phyloP scores from a whole-genome alignment of 2,888 invertebrate species.

The Lypha dubia region DNA sequence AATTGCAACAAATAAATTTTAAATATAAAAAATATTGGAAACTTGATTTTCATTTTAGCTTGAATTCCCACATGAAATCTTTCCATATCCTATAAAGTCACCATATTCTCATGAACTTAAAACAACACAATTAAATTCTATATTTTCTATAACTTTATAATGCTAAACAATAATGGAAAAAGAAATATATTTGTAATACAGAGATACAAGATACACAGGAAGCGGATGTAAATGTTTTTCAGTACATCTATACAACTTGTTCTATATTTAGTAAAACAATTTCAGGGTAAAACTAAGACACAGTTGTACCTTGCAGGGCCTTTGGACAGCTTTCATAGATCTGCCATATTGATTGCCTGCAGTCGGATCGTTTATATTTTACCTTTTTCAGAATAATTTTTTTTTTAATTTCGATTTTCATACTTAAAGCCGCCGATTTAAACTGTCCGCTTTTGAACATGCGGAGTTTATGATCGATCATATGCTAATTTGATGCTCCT shows the following conservation, averaged over 20 bases:
- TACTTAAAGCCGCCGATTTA: too few species aligned
- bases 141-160: neutral
- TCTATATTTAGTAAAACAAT: neutral
- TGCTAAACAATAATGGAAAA: neutral
- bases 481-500: too few species aligned
- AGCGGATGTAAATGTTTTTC: slow-evolving; percentile 63
- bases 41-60: neutral
- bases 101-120: slow-evolving; percentile 44
- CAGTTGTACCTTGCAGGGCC: neutral
- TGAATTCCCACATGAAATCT: slow-evolving; percentile 7
- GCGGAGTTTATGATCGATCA: too few species aligned
- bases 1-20: neutral
- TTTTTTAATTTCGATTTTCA: too few species aligned
- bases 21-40: neutral
- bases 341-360: too few species aligned
- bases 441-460: too few species aligned
- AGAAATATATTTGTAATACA: neutral
- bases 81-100: slow-evolving; percentile 36
- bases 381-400: too few species aligned
- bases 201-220: slow-evolving; percentile 43
- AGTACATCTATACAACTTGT: neutral
- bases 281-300: neutral
- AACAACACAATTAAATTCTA: neutral
- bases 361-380: too few species aligned
- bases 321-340: neutral